Evolutionary conservation across 2,888 invertebrate genomes (phyloP), one percentile per base, ranked within the genome.

Genomic region (Hirtodrosophila confusa): DNA sequence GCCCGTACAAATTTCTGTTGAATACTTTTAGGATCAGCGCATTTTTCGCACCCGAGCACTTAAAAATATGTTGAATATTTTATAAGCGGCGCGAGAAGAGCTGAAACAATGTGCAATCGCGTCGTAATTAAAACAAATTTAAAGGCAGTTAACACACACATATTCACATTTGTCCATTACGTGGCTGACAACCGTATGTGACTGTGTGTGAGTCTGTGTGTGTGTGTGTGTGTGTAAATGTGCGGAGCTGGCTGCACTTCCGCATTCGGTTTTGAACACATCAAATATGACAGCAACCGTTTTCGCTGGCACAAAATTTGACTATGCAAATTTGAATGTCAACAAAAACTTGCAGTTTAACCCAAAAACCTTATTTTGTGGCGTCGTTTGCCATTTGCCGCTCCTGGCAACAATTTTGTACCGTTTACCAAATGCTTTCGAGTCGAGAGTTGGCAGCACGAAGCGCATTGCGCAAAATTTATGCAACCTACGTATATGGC

Each of bases 321-420:
- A 70, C 69, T 71, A 83, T 87, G 86, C 88, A 83, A 88, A 83
- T 86, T 86, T 88, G 75, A 83, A 83, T 88, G 88, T 83, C 88
- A 83, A 83, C 76, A 77, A 87, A 83, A 88, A 85, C 78, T 84
- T 86, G 74, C 86, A 78, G 83, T 87, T 87, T 83, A 83, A 83
- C 83, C 88, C 83, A 82, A 88, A 83, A 83, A 83, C 83, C 83
- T 76, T 85, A 87, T 87, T 83, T 78, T 78, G 78, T 61, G 69
- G 78, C 72, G 68, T 66, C 76, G 76, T 55, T 75, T 75, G 65
- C 70, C 73, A 61, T 78, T 80, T 75, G 60, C 55, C 50, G 36
- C 65, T 61, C 23, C 63, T 57, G 77, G 69, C 69, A 72, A 69
- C 74, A 66, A 66, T 67, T 67, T 73, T 57, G 61, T 53, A 66